Base-by-base conservation (phyloP, 1,140 invertebrate genomes). In the Drosophila setifemur region DNA sequence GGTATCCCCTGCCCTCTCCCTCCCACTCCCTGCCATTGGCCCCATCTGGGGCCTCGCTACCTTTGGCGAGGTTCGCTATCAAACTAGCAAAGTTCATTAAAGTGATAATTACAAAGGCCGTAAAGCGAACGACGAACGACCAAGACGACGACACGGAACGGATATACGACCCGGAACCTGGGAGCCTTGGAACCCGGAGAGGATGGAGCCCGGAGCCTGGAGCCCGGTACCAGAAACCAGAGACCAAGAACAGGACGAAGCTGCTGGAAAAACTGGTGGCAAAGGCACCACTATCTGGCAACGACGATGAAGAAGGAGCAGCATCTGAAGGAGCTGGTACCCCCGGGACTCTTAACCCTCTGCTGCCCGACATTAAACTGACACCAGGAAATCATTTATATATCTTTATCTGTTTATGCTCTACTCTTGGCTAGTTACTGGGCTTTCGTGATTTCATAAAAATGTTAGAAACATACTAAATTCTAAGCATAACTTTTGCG, bases 71-170 rank as follows among this genome's bases (percentile, higher is more conserved):
- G 43, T 19, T 49, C 58, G 72, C 57, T 75, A 86, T 85, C 72
- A 86, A 68, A 75, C 70, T 76, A 66, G 81, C 63, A 85, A 86
- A 86, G 81, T 85, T 85, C 81, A 86, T 85, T 85, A 85, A 81
- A 86, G 81, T 81, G 81, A 85, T 85, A 85, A 85, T 85, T 86
- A 85, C 81, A 86, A 73, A 60, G 76, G 75, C 60, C 60, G 49
- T 86, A 72, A 81, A 83, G 23, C 35, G 28, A 71, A 52, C 31
- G 47, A 71, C 28, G 33, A 11, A 42, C 31, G 33, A 26, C 45
- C 45, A 71, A 31, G 47, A 40, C 31, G 47, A 40, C 31, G 50
- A 61, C 57, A 64, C 42, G 61, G 19, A 64, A 64, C 42, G 61
- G 61, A 64, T 64, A 64, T 64, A 64, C 58, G 61, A 64, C 31